Evolutionary conservation across 1,140 invertebrate genomes (phyloP), one percentile per base, ranked within the genome.

Genomic region (Bombyx mandarina): DNA sequence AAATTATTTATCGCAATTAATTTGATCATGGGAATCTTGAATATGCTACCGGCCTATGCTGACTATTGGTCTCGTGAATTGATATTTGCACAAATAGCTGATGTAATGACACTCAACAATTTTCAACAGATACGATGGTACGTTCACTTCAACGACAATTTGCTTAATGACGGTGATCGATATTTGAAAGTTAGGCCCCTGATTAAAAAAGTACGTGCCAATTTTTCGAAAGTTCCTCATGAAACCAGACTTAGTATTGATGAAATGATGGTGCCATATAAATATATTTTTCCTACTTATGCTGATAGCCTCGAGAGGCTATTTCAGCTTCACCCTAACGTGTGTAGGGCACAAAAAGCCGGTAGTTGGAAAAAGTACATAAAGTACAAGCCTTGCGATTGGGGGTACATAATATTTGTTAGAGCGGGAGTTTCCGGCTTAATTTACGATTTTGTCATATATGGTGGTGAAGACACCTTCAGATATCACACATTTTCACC

Each of bases 371-470:
- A 62, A 58, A 64, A 69, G 45, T 71, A 66, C 47, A 52, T 65
- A 56, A 65, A 61, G 49, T 64, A 43, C 46, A 66, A 69, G 18
- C 62, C 62, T 54, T 46, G 54, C 26, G 66, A 66, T 57, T 68
- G 60, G 62, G 62, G 79, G 6, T 76, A 77, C 12, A 88, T 86
- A 69, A 57, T 85, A 53, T 88, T 75, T 67, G 71, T 74, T 45
- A 54, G 71, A 63, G 69, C 74, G 35, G 71, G 68, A 51, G 58
- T 71, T 52, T 71, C 64, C 54, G 81, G 80, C 44, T 70, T 83
- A 7, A 62, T 82, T 42, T 79, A 80, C 63, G 76, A 87, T 66
- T 82, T 87, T 72, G 50, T 80, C 22, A 12, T 77, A 45, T 85
- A 86, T 64, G 66, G 60, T 22, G 70, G 62, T 47, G 65, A 67